Evolutionary conservation across 2,113 vertebrate species (phyloP).

Genomic region (Zapus hudsonius): DNA sequence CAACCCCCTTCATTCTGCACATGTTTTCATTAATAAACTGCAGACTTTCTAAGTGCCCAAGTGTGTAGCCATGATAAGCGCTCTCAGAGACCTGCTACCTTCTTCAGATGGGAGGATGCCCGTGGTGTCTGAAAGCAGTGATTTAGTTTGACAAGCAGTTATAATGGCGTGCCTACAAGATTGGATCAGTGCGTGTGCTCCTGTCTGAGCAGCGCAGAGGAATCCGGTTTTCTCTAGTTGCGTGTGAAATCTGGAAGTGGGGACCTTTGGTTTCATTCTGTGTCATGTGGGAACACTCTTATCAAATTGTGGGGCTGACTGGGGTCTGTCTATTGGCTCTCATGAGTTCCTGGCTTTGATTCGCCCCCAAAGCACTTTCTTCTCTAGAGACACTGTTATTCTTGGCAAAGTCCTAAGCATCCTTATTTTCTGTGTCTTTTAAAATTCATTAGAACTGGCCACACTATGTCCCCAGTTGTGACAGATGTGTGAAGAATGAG

Average conservation of each 20-base stretch:
- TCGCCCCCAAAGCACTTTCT: background rate
- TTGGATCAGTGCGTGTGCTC: background rate
- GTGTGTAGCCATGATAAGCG: constrained; percentile 49
- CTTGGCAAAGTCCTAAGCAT: constrained; percentile 3
- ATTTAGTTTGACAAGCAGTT: constrained; percentile 40
- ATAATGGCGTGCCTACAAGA: background rate
- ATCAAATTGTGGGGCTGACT: background rate
- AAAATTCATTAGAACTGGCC: background rate
- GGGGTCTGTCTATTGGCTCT: background rate
- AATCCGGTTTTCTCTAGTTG: background rate
- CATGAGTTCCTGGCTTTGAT: background rate
- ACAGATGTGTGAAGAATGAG: background rate
- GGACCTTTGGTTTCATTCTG: background rate
- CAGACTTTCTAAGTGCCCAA: constrained; percentile 59
- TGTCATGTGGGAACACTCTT: background rate
- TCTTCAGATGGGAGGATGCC: constrained; percentile 45
- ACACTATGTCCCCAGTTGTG: background rate
- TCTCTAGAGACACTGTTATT: background rate
- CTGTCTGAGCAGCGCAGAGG: background rate
- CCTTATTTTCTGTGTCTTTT: background rate
- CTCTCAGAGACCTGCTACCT: constrained; percentile 34
- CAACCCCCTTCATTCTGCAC: constrained; percentile 59
- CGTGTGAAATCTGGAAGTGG: constrained; percentile 1
- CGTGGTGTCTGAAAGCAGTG: constrained; percentile 7
- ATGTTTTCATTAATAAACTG: constrained; percentile 67